These are phyloP conservation scores for Catharus minimus DNA, from an alignment of 2,113 vertebrate genomes.

Conservation along the genomic window DNA sequence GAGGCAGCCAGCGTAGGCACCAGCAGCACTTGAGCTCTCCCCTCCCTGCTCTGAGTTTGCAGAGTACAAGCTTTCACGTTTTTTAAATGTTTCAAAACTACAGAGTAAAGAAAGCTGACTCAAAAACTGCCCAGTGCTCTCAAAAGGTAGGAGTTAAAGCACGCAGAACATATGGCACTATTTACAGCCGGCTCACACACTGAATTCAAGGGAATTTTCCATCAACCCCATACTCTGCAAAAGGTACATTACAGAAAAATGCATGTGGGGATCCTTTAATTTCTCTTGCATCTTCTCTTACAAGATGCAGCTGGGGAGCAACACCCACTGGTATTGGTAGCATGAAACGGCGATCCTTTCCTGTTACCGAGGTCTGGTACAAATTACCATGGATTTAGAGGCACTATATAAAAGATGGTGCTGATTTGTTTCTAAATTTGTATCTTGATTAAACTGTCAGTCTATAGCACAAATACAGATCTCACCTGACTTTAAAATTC, in stretches of 20 bases:
- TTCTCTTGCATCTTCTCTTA: constrained; percentile 51
- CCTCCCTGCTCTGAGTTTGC: background rate
- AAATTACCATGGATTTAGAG: constrained; percentile 63
- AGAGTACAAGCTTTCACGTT: background rate
- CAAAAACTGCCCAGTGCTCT: background rate
- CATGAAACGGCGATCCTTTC: background rate
- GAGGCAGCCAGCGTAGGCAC: background rate
- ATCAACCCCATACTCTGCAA: background rate
- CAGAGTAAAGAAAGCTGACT: background rate
- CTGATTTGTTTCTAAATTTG: constrained; percentile 69
- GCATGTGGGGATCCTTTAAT: constrained; percentile 29
- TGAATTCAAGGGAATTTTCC: constrained; percentile 29
- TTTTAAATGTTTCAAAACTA: background rate
- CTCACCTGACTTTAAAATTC: constrained; percentile 36
- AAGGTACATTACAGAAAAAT: constrained; percentile 40
- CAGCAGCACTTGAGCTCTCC: background rate
- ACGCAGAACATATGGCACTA: background rate
- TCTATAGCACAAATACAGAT: constrained; percentile 1
- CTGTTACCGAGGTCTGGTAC: constrained; percentile 50
- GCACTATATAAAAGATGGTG: constrained; percentile 61
- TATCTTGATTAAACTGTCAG: constrained; percentile 68
- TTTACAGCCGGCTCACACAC: background rate
- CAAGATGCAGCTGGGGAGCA: constrained; percentile 46
- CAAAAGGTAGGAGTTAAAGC: background rate
- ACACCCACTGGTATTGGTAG: constrained; percentile 20